Evolutionary conservation across 2,113 vertebrate genomes (phyloP), one percentile per base, ranked within the genome.

Genomic region (Eidolon helvum): DNA sequence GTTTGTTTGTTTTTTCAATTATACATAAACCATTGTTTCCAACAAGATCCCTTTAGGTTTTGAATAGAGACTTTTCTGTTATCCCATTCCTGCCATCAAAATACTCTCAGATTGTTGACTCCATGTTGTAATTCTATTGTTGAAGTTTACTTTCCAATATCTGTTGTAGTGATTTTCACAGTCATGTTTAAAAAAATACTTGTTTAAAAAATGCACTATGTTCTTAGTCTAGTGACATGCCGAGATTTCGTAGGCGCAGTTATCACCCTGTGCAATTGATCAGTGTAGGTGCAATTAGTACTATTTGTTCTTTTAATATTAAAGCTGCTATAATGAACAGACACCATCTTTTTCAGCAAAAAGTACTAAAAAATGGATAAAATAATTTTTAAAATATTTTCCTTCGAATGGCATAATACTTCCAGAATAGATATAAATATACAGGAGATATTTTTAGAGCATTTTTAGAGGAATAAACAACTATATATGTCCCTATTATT

Each of bases 1-100:
- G n/a, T 45, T 45, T 45, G 43, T 45, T 50, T 50, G 14, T 96
- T 92, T 96, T 90, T 95, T 35, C 93, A 96, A 90, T 95, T 93
- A 83, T 80, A 78, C 38, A 15, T 91, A 87, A 96, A 82, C 61
- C 77, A 63, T 85, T 18, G 69, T 96, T 97, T 83, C 84, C 74
- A 93, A 72, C 40, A 43, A n/a, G 55, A 77, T 94, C 26, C 71
- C 66, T 94, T 98, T 72, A 75, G 88, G 80, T 96, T 98, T 96
- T 95, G 84, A 98, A 93, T 50, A 96, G 77, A n/a, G 28, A 90
- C 38, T 77, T 97, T 84, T 83, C 61, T 96, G 45, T 91, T 96
- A 97, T 87, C 57, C 28, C 33, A 83, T 21, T 88, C 57, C 4
- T 95, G 87, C 61, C 68, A 90, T 91, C 91, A 91, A 89, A 85